Evolutionary conservation across 2,113 vertebrate genomes (phyloP).

Genomic region (Eudorcas thomsonii): DNA sequence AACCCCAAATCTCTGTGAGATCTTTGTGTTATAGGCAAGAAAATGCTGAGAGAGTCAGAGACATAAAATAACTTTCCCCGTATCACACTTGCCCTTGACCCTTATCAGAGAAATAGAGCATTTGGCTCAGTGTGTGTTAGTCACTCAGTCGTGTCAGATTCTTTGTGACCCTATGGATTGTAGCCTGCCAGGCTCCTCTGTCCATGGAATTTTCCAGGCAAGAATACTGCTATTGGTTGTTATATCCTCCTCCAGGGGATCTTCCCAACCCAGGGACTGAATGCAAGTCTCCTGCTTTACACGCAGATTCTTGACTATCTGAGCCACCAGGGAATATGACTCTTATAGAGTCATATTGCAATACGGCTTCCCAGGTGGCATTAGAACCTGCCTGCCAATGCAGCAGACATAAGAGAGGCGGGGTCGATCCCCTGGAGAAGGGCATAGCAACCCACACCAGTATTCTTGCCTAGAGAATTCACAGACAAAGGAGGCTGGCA

Average conservation of each 20-base stretch:
- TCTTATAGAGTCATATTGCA: background rate
- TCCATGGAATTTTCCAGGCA: background rate
- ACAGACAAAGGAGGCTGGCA: background rate
- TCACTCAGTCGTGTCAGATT: background rate
- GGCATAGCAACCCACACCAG: background rate
- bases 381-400: background rate
- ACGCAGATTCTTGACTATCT: background rate
- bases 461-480: background rate
- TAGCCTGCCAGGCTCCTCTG: background rate
- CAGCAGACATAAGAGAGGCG: background rate
- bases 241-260: background rate
- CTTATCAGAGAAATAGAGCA: background rate
- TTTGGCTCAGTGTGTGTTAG: background rate
- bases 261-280: background rate
- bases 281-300: background rate
- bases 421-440: background rate
- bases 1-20: background rate
- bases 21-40: background rate
- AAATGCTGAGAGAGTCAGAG: background rate
- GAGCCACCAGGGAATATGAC: background rate
- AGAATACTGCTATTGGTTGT: background rate
- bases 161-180: background rate
- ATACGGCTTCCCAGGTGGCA: background rate
- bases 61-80: background rate
- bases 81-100: background rate